Evolutionary conservation across 2,888 invertebrate genomes (phyloP).

Genomic region (Apamea epomidion): DNA sequence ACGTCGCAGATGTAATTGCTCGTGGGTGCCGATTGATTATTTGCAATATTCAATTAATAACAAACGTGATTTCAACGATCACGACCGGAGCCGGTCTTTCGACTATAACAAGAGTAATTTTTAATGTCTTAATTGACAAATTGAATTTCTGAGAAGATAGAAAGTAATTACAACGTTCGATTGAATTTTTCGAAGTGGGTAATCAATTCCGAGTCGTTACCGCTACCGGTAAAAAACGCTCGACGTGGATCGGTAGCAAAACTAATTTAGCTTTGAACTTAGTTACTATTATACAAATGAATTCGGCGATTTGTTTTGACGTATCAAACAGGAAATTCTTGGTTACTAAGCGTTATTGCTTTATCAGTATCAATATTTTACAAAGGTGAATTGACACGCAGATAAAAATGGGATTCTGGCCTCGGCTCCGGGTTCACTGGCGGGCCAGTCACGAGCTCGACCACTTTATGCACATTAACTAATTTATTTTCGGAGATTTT

Average conservation of each 20-base stretch:
- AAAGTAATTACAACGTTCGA: constrained; percentile 74
- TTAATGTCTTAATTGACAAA: constrained; percentile 83
- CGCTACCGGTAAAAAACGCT: constrained; percentile 73
- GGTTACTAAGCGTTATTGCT: constrained; percentile 75
- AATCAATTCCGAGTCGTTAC: constrained; percentile 71
- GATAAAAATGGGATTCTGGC: constrained; percentile 79
- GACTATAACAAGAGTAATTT: constrained; percentile 74
- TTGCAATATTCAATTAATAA: constrained; percentile 86
- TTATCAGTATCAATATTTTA: constrained; percentile 85
- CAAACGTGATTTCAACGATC: constrained; percentile 81
- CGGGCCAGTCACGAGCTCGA: constrained; percentile 85
- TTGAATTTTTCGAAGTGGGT: constrained; percentile 72
- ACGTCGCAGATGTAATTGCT: constrained; percentile 78
- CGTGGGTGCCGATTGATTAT: constrained; percentile 84
- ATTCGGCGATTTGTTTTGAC: constrained; percentile 66
- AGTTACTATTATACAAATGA: constrained; percentile 65
- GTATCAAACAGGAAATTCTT: constrained; percentile 82
- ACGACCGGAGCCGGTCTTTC: constrained; percentile 74
- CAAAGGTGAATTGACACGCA: constrained; percentile 79
- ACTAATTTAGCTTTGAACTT: constrained; percentile 65
- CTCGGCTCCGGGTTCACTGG: constrained; percentile 78
- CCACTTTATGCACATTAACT: constrained; percentile 86
- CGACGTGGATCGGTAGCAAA: constrained; percentile 68
- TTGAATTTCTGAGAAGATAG: constrained; percentile 75
- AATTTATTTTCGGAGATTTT: constrained; percentile 85